Conservation (phyloP, 1,140 invertebrate species). For the Nixonia krombeini region DNA sequence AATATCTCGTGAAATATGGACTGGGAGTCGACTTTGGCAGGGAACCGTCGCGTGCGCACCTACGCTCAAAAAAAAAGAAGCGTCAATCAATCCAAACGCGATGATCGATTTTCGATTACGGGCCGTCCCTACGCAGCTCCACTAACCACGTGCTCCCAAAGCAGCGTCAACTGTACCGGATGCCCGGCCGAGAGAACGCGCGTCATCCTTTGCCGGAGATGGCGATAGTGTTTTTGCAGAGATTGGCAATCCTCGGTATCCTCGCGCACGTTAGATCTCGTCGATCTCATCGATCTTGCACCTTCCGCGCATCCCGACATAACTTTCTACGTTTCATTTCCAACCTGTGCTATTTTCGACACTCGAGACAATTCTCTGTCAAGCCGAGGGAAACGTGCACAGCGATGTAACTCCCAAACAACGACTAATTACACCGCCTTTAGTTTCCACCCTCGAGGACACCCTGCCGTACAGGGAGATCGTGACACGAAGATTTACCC, state of each 20-base stretch:
- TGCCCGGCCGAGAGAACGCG: conserved; percentile 51
- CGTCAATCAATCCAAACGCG: too few species aligned
- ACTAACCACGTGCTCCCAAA: conserved; percentile 83
- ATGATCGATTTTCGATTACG: too few species aligned
- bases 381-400: too few species aligned
- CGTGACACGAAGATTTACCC: too few species aligned
- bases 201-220: conserved; percentile 51
- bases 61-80: conserved; percentile 17
- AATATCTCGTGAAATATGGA: conserved; percentile 79
- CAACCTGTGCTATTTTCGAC: too few species aligned
- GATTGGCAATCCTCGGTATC: conserved; percentile 18
- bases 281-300: conserved; percentile 50
- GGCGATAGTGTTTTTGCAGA: conserved; percentile 41
- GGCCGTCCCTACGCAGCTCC: too few species aligned
- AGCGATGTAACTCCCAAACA: too few species aligned
- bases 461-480: too few species aligned
- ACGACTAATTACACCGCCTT: too few species aligned
- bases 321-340: conserved; percentile 55
- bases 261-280: conserved; percentile 31
- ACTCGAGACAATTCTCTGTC: too few species aligned
- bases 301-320: conserved; percentile 57
- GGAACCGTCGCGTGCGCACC: conserved; percentile 67
- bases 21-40: conserved; percentile 75
- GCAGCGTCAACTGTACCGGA: conserved; percentile 77
- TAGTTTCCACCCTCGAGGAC: too few species aligned